Base-by-base conservation (phyloP, 1,140 invertebrate species). In the Saccostrea cuccullata region DNA sequence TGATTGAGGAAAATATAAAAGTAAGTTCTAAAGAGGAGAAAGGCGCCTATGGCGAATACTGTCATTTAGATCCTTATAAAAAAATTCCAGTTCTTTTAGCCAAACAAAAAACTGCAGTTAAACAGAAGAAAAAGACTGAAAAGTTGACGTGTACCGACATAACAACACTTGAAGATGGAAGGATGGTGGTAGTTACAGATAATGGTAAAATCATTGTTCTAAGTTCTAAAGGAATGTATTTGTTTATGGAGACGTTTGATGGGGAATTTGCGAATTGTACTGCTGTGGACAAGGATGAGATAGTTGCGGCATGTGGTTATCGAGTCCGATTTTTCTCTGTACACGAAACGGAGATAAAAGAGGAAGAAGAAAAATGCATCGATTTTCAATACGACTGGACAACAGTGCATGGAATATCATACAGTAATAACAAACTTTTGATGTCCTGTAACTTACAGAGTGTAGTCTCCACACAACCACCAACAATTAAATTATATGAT, bases 301-400 rank as follows among this genome's bases (percentile, higher is more conserved):
- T 77, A 30, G 26, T 36, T 15, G 70, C 30, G 11, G 23, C 70
- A 2, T 77, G 70, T 77, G 70, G 70, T 15, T 77, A 30, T 77
- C 70, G 15, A 77, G 15, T 77, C 12, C 23, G 70, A 6, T 77
- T 77, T 77, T 77, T 77, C 26, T 26, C 30, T 15, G 26, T 77
- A 26, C 70, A 30, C 30, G 70, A 77, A 9, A 36, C 23, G 15
- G 70, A 77, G 15, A 13, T 77, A 12, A 77, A 36, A 30, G 70
- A 77, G 70, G 70, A 77, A 26, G 70, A 77, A 17, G 70, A 77
- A 36, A 77, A 36, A 30, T 77, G 70, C 30, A 36, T 77, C 70
- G 70, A 77, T 30, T 77, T 77, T 77, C 70, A 77, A 13, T 77
- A 77, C 26, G 70, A 77, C 15, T 26, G 13, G 23, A 77, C 70